These are phyloP conservation scores for Danaus melanippus DNA, from an alignment of 1,140 invertebrate genomes.

Conservation along the genomic window DNA sequence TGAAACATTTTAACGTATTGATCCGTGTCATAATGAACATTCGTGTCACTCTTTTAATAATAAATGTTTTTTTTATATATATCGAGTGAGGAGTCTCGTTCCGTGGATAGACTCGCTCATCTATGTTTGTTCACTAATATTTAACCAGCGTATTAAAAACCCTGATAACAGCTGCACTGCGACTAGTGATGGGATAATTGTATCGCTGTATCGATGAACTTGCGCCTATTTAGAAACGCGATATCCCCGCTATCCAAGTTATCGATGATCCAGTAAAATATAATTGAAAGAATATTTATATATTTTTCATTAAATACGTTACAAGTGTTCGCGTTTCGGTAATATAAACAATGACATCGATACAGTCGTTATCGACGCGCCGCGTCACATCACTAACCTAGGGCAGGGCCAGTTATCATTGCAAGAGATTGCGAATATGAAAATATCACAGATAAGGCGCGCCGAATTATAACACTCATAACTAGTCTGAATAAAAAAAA, in stretches of 20 bases:
- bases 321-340: no score
- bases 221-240: no score
- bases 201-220: constrained; percentile 10
- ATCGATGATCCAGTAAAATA: no score
- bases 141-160: constrained; percentile 52
- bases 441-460: constrained; percentile 51
- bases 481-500: no score
- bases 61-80: no score
- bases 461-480: constrained; percentile 39
- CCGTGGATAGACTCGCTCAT: constrained; percentile 24
- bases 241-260: no score
- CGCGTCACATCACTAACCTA: constrained; percentile 48
- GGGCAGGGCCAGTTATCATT: constrained; percentile 57
- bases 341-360: no score
- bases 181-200: constrained; percentile 22
- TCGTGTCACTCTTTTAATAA: no score
- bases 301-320: no score
- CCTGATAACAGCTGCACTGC: constrained; percentile 48
- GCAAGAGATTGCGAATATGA: constrained; percentile 60
- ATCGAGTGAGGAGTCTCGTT: background rate
- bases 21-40: no score
- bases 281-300: no score
- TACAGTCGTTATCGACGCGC: constrained; percentile 1
- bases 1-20: no score
- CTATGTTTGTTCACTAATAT: constrained; percentile 51